A percentile compares a stretch with the other conserved stretches of the same genome.
Evolutionary conservation across 2,888 invertebrate species (phyloP).

Genomic region (Drosophila niveifrons): DNA sequence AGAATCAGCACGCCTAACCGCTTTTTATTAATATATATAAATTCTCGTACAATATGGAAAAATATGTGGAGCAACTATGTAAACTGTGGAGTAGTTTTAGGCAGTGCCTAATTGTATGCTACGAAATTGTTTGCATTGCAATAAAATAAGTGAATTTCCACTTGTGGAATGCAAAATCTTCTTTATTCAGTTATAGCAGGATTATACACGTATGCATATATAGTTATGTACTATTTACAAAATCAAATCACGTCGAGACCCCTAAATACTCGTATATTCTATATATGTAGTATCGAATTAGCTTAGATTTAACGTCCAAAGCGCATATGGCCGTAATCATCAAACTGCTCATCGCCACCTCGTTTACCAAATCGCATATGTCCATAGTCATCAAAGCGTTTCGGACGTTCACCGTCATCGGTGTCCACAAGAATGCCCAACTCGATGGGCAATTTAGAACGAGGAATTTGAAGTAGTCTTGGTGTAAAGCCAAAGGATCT

Average conservation of each 20-base stretch:
- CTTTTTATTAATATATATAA: too few relatives aligned
- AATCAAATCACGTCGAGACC: conserved; percentile 23
- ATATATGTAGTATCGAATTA: not conserved
- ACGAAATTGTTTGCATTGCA: not conserved
- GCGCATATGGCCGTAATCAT: conserved; percentile 91
- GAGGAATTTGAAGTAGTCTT: conserved; percentile 70
- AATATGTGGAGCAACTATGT: not conserved
- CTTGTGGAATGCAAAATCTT: conserved; percentile 39
- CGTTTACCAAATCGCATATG: conserved; percentile 89
- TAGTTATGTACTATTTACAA: conserved; percentile 43
- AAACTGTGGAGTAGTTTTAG: not conserved
- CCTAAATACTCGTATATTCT: conserved; percentile 5
- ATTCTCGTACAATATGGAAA: not conserved
- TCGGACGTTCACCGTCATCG: conserved; percentile 84
- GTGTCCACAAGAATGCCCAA: conserved; percentile 82
- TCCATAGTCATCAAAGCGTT: conserved; percentile 90
- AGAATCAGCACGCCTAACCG: too few relatives aligned
- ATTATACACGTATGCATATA: conserved; percentile 5
- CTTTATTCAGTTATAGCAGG: conserved; percentile 36
- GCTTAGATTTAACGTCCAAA: conserved; percentile 86
- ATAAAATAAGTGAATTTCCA: not conserved
- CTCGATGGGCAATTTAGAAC: conserved; percentile 82
- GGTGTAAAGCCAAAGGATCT: conserved; percentile 68
- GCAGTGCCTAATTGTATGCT: conserved; percentile 17
- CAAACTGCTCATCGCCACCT: conserved; percentile 88